Percentiles rank a stretch among this genome's conserved stretches.
phyloP scores from a whole-genome alignment of 53 echinoderm and acorn worm genomes.

The Astropecten irregularis region DNA sequence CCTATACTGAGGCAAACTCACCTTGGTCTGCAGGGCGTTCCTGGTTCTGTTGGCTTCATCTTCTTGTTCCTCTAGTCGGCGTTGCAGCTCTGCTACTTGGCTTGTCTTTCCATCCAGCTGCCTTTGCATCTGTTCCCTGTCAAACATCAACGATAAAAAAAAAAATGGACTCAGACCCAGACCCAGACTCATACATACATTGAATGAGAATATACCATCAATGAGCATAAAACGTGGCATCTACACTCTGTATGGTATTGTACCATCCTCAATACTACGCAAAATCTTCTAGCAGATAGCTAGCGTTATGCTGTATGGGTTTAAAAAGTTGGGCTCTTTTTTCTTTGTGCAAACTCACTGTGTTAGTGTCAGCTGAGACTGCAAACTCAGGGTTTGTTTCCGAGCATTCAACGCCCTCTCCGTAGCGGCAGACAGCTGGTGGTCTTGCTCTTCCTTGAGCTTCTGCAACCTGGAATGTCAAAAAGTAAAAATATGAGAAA shows the following conservation, averaged over 20 bases:
- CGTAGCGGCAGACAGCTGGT: constrained; percentile 67
- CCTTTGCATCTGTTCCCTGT: constrained; percentile 54
- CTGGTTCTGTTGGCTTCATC: neutral
- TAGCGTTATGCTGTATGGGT: too few species aligned
- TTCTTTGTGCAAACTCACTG: too few species aligned
- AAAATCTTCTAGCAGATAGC: too few species aligned
- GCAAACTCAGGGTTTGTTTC: constrained; percentile 74
- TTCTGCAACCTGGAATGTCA: constrained; percentile 57
- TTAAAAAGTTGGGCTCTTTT: too few species aligned
- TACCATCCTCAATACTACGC: neutral
- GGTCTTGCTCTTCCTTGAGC: constrained; percentile 70
- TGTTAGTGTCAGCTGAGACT: constrained; percentile 56
- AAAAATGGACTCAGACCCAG: too few species aligned
- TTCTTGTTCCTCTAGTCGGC: constrained; percentile 48
- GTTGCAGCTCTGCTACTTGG: constrained; percentile 56
- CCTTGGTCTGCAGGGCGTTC: constrained; percentile 21
- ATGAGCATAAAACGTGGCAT: too few species aligned
- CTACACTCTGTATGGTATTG: neutral
- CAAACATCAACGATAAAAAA: too few species aligned
- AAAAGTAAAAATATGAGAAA: neutral
- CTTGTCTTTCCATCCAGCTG: constrained; percentile 49
- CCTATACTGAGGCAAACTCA: too few species aligned
- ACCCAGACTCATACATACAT: too few species aligned
- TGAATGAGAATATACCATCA: too few species aligned
- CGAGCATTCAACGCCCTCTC: constrained; percentile 86